Conservation (phyloP, 1,140 invertebrate species). For the Bombyx mori region DNA sequence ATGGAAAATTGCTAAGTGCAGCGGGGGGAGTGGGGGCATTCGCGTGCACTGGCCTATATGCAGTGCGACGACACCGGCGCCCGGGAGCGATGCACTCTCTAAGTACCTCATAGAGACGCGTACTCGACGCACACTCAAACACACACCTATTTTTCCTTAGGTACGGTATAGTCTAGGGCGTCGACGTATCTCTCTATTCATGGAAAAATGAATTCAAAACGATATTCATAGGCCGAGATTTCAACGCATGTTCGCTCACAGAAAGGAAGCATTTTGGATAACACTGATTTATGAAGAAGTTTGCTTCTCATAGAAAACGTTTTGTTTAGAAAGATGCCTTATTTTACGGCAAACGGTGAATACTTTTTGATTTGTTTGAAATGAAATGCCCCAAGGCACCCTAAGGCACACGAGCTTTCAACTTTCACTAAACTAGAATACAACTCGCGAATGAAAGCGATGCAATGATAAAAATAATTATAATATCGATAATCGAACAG, state of each 20-base stretch:
- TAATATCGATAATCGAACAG: neutral
- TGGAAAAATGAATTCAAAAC: slow-evolving; percentile 49
- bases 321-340: neutral
- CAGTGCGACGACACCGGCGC: slow-evolving; percentile 65
- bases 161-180: slow-evolving; percentile 43
- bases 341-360: neutral
- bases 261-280: no score
- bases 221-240: slow-evolving; percentile 17
- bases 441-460: neutral
- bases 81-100: slow-evolving; percentile 67
- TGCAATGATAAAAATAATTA: neutral
- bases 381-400: no score
- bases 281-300: no score
- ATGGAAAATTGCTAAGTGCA: slow-evolving; percentile 65
- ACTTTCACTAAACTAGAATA: neutral
- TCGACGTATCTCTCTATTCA: slow-evolving; percentile 52
- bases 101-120: slow-evolving; percentile 48
- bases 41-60: slow-evolving; percentile 69
- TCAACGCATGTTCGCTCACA: slow-evolving; percentile 15
- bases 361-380: no score
- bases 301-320: neutral
- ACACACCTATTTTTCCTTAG: slow-evolving; percentile 60
- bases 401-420: neutral
- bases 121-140: slow-evolving; percentile 59
- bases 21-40: slow-evolving; percentile 32